Evolutionary conservation across 1,140 invertebrate species (phyloP), one percentile per base, ranked within the genome.

Genomic region (Geopemphigus sp.): DNA sequence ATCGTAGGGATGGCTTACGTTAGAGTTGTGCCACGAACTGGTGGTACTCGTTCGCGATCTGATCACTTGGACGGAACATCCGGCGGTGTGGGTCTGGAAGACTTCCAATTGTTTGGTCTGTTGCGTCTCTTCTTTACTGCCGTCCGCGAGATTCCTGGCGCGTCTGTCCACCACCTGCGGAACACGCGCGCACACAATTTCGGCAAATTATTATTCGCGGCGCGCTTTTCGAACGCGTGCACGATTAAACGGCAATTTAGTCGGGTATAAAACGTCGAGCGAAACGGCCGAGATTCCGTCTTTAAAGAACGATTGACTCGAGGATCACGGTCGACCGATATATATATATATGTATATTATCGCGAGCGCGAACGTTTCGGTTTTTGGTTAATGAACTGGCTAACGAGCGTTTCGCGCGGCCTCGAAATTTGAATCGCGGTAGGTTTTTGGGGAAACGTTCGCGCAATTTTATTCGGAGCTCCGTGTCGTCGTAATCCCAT

Each of bases 131-230:
- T 86, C 83, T 19, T 84, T 74, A 72, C 83, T 84, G 15, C 86
- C 86, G 64, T 86, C 86, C 2, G 83, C 84, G 19, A 84, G 83
- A 80, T 86, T 86, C n/a, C 87, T 84, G 80, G 87, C 86, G 68
- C 88, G 82, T 26, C 86, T 87, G 81, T 88, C 88, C 39, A 88
- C 86, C 82, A 88, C 87, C 88, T 89, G 84, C n/a, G 61, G 61
- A 11, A 57, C 19, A 32, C 12, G 26, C 22, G 45, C 5, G 1
- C 11, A 47, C 39, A 39, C 10, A 29, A 10, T 61, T 19, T 61
- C 6, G 22, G 24, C 24, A n/a, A n/a, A n/a, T n/a, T n/a, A n/a
- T n/a, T n/a, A n/a, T n/a, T n/a, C n/a, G n/a, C n/a, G n/a, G n/a
- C n/a, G n/a, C n/a, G n/a, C n/a, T n/a, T n/a, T n/a, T n/a, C n/a